These are phyloP conservation scores for Eupleurogrammus muticus DNA, from an alignment of 2,797 vertebrate species.

Conservation along the genomic window DNA sequence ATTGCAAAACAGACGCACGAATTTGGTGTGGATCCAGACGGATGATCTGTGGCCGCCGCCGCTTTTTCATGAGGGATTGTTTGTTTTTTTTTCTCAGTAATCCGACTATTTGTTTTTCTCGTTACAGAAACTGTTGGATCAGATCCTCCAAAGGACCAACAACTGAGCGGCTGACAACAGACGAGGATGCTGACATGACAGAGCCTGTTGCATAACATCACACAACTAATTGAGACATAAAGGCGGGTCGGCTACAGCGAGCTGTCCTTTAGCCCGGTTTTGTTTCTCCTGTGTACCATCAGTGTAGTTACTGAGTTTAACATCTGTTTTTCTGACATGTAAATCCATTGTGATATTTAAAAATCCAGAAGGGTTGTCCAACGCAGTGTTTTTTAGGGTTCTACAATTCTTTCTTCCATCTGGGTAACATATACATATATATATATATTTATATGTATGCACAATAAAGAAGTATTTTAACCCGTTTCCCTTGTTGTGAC, in stretches of 20 bases:
- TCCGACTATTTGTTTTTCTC: conserved; percentile 37
- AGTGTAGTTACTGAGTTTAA: conserved; percentile 2
- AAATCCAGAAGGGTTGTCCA: conserved; percentile 26
- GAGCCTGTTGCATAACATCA: conserved; percentile 1
- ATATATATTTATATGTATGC: no score
- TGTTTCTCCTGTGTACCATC: background rate
- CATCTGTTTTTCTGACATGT: conserved; percentile 47
- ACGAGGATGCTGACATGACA: conserved; percentile 11
- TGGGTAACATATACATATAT: no score
- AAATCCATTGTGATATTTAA: conserved; percentile 24
- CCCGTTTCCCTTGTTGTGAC: background rate
- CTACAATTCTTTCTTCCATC: conserved; percentile 11
- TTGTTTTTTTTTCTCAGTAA: background rate
- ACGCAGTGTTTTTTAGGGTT: conserved; percentile 12
- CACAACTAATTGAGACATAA: conserved; percentile 21
- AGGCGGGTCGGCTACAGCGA: background rate
- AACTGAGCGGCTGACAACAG: conserved; percentile 71
- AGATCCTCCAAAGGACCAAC: conserved; percentile 87
- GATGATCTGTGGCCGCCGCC: background rate
- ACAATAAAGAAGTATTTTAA: conserved; percentile 6
- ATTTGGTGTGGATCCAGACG: background rate
- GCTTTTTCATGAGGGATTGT: background rate
- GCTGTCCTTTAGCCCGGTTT: background rate
- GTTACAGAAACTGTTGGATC: conserved; percentile 90
- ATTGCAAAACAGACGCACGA: background rate